Evolutionary conservation across 64 coral and sea anemone genomes (phyloP), one percentile per base, ranked within the genome.

Genomic region (Anthopleura sola): DNA sequence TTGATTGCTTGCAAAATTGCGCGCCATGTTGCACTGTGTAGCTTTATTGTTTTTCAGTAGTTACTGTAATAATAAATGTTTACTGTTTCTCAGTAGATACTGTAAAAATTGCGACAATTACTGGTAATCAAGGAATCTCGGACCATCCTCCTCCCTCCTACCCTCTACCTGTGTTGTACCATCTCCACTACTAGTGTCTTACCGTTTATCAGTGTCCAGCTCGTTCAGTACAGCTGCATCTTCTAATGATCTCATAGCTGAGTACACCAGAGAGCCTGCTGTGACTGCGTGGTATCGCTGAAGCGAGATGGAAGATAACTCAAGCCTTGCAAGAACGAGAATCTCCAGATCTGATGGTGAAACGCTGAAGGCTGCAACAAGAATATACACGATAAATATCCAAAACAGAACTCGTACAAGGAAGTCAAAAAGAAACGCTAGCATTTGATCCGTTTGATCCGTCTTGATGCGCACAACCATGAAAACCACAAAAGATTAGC

Each of bases 211-310:
- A 26, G 86, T 75, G 68, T 90, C 94, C 64, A 96, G 85, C 26
- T 99, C 92, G 32, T 88, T 92, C 84, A 99, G 54, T 21, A 99
- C 87, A 6, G 92, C 87, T 17, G 93, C 97, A 34, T 99, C 97
- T 85, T 95, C 97, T 36, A 99, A 53, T 11, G 93, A 85, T 87
- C 92, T 92, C 97, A 99, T 99, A 48, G 89, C 87, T 3, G 89
- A 60, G 51, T 92, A 96, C 51, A 96, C 78, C 9, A 87, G 83
- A 37, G 84, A 93, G 13, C 90, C 94, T 36, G 71, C 87, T 0
- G 90, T 86, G 20, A 96, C 86, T 18, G 90, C 76, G 49, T 94
- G 84, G 55, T 95, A 84, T 20, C 84, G 75, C 58, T 99, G 92
- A 49, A 55, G 78, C 1, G 90, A 74, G 29, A 99, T 87, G 18